Conservation (phyloP, 2,113 vertebrate species). For the Bos javanicus region DNA sequence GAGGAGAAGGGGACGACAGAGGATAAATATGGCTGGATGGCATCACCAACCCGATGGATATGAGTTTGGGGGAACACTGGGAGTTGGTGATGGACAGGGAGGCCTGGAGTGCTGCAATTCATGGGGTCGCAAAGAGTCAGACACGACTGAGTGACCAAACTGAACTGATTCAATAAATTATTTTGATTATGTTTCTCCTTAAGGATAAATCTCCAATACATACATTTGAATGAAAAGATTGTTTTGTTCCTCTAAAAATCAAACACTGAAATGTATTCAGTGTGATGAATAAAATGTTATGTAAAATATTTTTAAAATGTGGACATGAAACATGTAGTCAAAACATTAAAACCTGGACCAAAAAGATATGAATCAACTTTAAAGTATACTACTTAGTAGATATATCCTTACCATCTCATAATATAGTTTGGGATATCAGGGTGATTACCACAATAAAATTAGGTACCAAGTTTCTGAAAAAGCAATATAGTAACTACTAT, state of each 20-base stretch:
- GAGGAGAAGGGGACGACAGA: too few relatives aligned
- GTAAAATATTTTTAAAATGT: neutral
- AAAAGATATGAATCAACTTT: neutral
- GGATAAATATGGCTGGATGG: too few relatives aligned
- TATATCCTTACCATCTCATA: neutral
- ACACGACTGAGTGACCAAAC: fast-evolving
- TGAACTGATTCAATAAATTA: neutral
- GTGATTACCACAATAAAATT: neutral
- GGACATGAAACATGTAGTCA: neutral
- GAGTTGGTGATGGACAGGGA: too few relatives aligned
- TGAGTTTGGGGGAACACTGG: fast-evolving
- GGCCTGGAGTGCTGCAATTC: too few relatives aligned
- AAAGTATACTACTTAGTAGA: neutral
- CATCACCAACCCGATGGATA: too few relatives aligned
- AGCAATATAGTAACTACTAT: neutral
- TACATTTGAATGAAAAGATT: neutral
- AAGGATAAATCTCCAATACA: neutral
- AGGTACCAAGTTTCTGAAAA: neutral
- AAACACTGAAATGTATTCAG: neutral
- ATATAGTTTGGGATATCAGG: neutral
- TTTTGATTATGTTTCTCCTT: neutral
- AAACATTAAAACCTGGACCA: neutral
- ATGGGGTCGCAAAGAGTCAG: fast-evolving
- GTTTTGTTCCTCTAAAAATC: neutral
- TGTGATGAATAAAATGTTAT: neutral